phyloP scores from a whole-genome alignment of 2,888 invertebrate genomes.

The Sceliomorpha sp. region DNA sequence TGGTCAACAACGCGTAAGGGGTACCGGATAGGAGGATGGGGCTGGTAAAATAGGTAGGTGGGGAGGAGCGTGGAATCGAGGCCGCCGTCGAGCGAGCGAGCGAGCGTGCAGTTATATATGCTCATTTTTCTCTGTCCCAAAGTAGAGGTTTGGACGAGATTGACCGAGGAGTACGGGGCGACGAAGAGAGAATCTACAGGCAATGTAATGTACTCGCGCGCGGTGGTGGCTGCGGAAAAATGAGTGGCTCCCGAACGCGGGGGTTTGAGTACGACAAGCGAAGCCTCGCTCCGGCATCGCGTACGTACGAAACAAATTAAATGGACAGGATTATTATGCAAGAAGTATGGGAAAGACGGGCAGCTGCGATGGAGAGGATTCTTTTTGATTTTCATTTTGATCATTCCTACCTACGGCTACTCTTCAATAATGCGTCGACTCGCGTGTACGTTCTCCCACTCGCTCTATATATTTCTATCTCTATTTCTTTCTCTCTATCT shows the following conservation, averaged over 20 bases:
- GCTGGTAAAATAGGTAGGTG: background rate
- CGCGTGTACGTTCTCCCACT: constrained; percentile 14
- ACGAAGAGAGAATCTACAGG: constrained; percentile 30
- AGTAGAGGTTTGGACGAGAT: constrained; percentile 37
- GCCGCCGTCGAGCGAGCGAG: background rate
- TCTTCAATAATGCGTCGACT: constrained; percentile 58
- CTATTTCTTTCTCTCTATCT: constrained; percentile 6
- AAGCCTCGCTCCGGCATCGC: constrained; percentile 64
- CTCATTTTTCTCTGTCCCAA: constrained; percentile 42
- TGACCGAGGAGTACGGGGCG: constrained; percentile 35
- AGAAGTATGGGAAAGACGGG: constrained; percentile 60
- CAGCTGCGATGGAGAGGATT: no score
- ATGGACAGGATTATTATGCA: constrained; percentile 72
- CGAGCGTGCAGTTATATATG: constrained; percentile 37
- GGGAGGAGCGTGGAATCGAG: background rate
- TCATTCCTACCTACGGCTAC: background rate
- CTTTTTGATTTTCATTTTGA: constrained; percentile 60
- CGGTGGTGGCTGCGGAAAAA: constrained; percentile 31
- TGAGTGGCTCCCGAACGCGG: constrained; percentile 16
- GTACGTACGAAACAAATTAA: constrained; percentile 71
- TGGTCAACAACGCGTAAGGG: constrained; percentile 48
- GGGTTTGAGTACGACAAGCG: constrained; percentile 44
- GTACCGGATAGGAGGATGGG: constrained; percentile 18
- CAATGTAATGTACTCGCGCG: constrained; percentile 42
- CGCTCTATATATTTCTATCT: constrained; percentile 19